These are phyloP conservation scores for Rhagoletis zephyria DNA, from an alignment of 1,140 invertebrate genomes.

Conservation along the genomic window DNA sequence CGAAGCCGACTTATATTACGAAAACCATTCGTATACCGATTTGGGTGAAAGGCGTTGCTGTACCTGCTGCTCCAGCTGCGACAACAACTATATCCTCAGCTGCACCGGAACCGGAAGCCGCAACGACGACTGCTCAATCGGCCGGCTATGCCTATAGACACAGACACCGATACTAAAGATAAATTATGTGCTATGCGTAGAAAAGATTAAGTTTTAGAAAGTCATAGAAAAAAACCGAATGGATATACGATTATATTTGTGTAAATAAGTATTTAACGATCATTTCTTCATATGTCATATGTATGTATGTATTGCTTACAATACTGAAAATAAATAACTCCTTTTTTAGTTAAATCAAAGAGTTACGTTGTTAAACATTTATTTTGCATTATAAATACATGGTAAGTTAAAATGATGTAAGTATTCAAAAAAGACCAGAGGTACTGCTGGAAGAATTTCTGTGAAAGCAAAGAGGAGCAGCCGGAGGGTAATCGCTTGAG, in stretches of 20 bases:
- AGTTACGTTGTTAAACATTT: too few relatives aligned
- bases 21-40: conserved; percentile 40
- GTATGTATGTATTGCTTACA: too few relatives aligned
- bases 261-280: conserved; percentile 10
- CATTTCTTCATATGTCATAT: neutral
- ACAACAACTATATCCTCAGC: neutral
- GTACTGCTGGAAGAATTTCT: too few relatives aligned
- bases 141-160: neutral
- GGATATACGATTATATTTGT: conserved; percentile 9
- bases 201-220: neutral
- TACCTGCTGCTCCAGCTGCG: neutral
- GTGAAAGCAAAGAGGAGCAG: too few relatives aligned
- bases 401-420: too few relatives aligned
- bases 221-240: neutral
- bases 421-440: too few relatives aligned
- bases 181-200: neutral
- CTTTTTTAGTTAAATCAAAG: too few relatives aligned
- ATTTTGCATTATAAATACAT: too few relatives aligned
- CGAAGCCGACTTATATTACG: neutral
- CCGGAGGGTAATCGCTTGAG: too few relatives aligned
- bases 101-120: neutral
- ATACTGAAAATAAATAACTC: too few relatives aligned
- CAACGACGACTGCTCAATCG: conserved; percentile 13
- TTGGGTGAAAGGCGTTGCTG: neutral
- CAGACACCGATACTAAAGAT: conserved; percentile 5